A percentile compares a stretch with the other conserved stretches of the same genome.
These are phyloP conservation scores for Plodia interpunctella DNA, from an alignment of 1,140 invertebrate species.

Conservation along the genomic window DNA sequence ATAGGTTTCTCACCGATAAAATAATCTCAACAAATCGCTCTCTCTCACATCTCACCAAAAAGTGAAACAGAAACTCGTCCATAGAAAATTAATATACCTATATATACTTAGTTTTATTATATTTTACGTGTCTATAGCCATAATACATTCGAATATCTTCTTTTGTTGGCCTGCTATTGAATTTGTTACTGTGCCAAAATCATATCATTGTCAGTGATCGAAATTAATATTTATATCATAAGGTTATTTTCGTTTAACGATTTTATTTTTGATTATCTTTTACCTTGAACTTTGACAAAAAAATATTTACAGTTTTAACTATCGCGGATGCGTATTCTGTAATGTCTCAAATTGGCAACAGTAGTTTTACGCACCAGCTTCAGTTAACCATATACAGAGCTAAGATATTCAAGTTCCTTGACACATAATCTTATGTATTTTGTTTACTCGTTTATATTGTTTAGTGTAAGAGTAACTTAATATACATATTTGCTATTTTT, in stretches of 20 bases:
- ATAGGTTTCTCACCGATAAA: no score
- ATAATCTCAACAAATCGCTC: no score
- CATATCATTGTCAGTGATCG: conserved; percentile 68
- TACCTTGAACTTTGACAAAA: conserved; percentile 5
- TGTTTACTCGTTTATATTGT: conserved; percentile 38
- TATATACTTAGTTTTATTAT: background rate
- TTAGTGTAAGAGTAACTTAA: conserved; percentile 44
- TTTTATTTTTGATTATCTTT: background rate
- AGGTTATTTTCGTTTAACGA: conserved; percentile 3
- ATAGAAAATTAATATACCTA: background rate
- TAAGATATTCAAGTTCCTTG: conserved; percentile 60
- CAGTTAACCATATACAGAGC: conserved; percentile 29
- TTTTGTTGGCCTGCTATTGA: conserved; percentile 18
- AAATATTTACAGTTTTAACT: background rate
- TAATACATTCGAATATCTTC: background rate
- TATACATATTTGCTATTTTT: conserved; percentile 65
- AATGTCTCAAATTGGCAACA: conserved; percentile 7
- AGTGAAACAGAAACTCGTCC: no score
- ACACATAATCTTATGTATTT: conserved; percentile 36
- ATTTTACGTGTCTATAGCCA: no score
- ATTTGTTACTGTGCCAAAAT: conserved; percentile 67
- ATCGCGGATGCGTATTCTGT: background rate
- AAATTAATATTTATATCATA: conserved; percentile 28
- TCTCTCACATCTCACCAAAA: no score
- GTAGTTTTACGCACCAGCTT: conserved; percentile 5